Evolutionary conservation across 2,797 vertebrate genomes (phyloP).

Genomic region (Echiichthys vipera): DNA sequence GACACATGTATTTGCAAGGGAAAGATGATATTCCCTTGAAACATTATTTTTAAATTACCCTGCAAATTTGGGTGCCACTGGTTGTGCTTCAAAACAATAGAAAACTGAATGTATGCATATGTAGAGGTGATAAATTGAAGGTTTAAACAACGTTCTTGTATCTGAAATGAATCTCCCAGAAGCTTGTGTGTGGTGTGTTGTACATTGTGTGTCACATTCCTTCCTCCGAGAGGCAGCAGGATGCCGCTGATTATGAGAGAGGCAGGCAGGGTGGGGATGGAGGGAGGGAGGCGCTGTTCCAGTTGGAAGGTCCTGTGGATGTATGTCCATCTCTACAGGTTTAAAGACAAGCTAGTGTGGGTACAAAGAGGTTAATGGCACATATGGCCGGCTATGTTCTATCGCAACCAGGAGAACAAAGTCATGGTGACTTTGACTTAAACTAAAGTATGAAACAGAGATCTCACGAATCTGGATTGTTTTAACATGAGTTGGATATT

Average conservation of each 20-base stretch:
- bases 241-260: conserved; percentile 62
- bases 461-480: conserved; percentile 10
- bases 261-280: conserved; percentile 6
- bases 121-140: not conserved
- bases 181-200: conserved; percentile 41
- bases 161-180: conserved; percentile 12
- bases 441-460: conserved; percentile 31
- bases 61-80: not conserved
- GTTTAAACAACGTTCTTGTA: not conserved
- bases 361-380: conserved; percentile 56
- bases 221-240: conserved; percentile 83
- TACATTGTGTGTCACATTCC: conserved; percentile 74
- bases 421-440: conserved; percentile 40
- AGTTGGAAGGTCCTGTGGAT: conserved; percentile 15
- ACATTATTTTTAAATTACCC: not conserved
- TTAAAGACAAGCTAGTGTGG: conserved; percentile 57
- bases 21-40: not conserved
- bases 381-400: conserved; percentile 39
- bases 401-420: conserved; percentile 5
- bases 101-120: not conserved
- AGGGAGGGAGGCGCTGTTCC: conserved; percentile 4
- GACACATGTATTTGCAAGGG: conserved; percentile 4
- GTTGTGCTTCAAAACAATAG: not conserved
- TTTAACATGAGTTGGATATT: conserved; percentile 14
- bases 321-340: conserved; percentile 50